A percentile compares a stretch with the other conserved stretches of the same genome.
phyloP scores from a whole-genome alignment of 1,140 invertebrate species.

The Bombus sibiricus region DNA sequence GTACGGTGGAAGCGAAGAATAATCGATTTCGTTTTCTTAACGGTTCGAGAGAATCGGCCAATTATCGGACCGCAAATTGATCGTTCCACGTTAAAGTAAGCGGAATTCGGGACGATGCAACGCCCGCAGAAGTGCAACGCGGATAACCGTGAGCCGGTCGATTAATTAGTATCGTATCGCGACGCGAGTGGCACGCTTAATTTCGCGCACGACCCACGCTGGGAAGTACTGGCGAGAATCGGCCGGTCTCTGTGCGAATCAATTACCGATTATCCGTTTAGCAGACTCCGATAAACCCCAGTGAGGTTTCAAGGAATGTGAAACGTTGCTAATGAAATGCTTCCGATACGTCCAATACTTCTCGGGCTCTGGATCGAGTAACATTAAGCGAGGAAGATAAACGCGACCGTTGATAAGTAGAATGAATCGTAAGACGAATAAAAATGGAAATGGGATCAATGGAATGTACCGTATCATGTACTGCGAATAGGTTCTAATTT shows the following conservation, averaged over 20 bases:
- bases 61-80: conserved; percentile 9
- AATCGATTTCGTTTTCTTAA: conserved; percentile 12
- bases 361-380: not conserved
- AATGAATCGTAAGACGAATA: not conserved
- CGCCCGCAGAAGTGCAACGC: conserved; percentile 11
- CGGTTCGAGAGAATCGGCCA: not conserved
- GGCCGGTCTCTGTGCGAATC: conserved; percentile 4
- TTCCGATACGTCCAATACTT: not conserved
- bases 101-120: not conserved
- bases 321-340: not conserved
- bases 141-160: conserved; percentile 32
- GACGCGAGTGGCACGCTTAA: conserved; percentile 37
- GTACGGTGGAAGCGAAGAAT: not conserved
- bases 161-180: conserved; percentile 44
- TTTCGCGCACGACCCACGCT: conserved; percentile 21
- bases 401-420: not conserved
- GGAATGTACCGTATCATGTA: too few species aligned
- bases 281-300: not conserved
- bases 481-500: too few species aligned
- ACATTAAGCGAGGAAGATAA: not conserved
- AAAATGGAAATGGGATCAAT: not conserved
- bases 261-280: conserved; percentile 36
- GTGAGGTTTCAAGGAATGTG: not conserved
- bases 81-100: conserved; percentile 7
- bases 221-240: not conserved